Conservation (phyloP, 2,888 invertebrate genomes). For the Campopleginae sp. region DNA sequence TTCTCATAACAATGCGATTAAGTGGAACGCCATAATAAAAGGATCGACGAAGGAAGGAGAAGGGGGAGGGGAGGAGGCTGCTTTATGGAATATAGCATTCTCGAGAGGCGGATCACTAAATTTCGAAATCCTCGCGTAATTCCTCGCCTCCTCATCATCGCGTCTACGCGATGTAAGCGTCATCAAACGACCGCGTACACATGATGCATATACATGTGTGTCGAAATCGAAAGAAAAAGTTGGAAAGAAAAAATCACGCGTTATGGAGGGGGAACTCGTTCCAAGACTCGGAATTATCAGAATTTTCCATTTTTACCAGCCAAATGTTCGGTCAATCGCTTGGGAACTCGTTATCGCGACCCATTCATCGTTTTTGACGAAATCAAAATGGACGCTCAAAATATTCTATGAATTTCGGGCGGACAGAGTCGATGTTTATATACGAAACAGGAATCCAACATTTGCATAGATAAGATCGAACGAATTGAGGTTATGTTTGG, state of each 20-base stretch:
- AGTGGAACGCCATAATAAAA: constrained; percentile 50
- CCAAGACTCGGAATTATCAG: no score
- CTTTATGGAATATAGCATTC: constrained; percentile 24
- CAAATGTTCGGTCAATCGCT: no score
- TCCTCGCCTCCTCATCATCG: constrained; percentile 39
- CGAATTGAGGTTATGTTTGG: no score
- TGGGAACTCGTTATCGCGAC: no score
- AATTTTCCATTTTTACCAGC: not conserved
- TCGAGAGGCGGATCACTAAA: constrained; percentile 14
- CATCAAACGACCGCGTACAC: not conserved
- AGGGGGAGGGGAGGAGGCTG: not conserved
- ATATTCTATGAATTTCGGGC: no score
- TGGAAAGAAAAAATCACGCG: not conserved
- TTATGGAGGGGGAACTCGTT: no score
- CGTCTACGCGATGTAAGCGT: constrained; percentile 3
- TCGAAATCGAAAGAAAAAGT: not conserved
- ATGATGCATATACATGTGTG: not conserved
- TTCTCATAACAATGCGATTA: constrained; percentile 58
- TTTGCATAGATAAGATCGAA: not conserved
- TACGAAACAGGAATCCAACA: not conserved
- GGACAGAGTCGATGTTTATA: no score
- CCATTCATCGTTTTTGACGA: no score
- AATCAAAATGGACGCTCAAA: no score
- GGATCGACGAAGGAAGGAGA: constrained; percentile 3
- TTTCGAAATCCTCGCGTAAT: constrained; percentile 52